phyloP scores from a whole-genome alignment of 2,113 vertebrate species.

The Phylloscopus trochiloides region DNA sequence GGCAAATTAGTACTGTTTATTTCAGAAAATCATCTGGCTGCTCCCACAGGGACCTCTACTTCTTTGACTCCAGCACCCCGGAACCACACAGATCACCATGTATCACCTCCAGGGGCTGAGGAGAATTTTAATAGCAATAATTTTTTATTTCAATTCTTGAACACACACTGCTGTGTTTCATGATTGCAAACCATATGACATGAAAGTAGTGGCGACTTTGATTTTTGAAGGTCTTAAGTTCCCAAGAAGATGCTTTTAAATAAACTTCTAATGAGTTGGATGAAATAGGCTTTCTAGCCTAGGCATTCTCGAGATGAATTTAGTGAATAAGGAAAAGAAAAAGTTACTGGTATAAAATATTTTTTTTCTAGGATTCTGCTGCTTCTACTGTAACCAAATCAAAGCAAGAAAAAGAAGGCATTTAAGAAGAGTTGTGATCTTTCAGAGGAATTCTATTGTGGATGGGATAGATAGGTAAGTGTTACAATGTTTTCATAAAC shows the following conservation, averaged over 20 bases:
- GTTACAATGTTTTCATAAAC: neutral
- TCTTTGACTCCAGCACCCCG: neutral
- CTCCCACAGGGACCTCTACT: neutral
- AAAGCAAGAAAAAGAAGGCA: neutral
- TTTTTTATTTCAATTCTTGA: conserved; percentile 40
- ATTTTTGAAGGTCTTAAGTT: conserved; percentile 42
- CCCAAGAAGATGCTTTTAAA: conserved; percentile 19
- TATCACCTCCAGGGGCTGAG: conserved; percentile 43
- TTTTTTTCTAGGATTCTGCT: neutral
- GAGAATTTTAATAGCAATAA: conserved; percentile 59
- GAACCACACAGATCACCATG: conserved; percentile 28
- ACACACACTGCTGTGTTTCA: conserved; percentile 50
- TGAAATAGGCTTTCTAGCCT: conserved; percentile 28
- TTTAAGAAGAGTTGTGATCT: neutral
- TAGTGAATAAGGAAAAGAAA: neutral
- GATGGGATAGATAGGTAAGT: neutral
- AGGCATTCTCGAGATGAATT: neutral
- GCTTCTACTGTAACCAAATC: neutral
- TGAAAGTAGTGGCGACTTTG: conserved; percentile 46
- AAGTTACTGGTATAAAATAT: neutral
- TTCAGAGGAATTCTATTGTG: neutral
- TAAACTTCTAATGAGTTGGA: conserved; percentile 42
- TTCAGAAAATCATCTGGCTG: neutral
- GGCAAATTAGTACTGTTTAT: conserved; percentile 23
- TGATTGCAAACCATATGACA: conserved; percentile 44